Evolutionary conservation across 1,140 invertebrate genomes (phyloP).

Genomic region (Ostrea edulis): DNA sequence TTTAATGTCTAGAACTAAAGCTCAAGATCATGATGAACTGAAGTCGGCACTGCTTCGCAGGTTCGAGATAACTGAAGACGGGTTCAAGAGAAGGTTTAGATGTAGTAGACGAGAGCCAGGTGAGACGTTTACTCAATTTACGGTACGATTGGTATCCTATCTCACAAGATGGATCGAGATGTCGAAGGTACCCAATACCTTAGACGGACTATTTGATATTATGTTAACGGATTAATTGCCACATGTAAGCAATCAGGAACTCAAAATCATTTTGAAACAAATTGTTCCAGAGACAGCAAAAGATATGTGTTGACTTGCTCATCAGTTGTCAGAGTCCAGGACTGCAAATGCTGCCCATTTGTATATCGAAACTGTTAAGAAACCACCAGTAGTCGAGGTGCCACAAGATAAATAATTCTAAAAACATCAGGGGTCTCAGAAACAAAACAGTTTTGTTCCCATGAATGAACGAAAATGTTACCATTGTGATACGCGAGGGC

Average conservation of each 20-base stretch:
- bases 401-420: not conserved
- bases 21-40: slow-evolving; percentile 55
- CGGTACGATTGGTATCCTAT: slow-evolving; percentile 41
- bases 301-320: not conserved
- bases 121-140: slow-evolving; percentile 55
- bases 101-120: slow-evolving; percentile 43
- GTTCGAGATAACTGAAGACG: no score
- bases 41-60: slow-evolving; percentile 60
- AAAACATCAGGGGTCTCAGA: not conserved
- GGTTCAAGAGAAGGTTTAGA: slow-evolving; percentile 52
- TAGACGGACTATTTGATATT: not conserved
- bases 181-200: slow-evolving; percentile 39
- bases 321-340: not conserved
- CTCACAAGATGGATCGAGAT: slow-evolving; percentile 22
- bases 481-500: not conserved
- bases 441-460: not conserved
- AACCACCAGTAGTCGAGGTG: no score
- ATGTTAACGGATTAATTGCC: not conserved
- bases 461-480: not conserved
- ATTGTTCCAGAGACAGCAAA: not conserved
- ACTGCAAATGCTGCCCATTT: not conserved
- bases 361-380: not conserved
- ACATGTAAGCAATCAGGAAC: slow-evolving; percentile 8
- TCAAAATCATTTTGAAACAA: not conserved
- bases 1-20: slow-evolving; percentile 46